These are phyloP conservation scores for Capromys pilorides DNA, from an alignment of 2,797 vertebrate species.

Conservation along the genomic window DNA sequence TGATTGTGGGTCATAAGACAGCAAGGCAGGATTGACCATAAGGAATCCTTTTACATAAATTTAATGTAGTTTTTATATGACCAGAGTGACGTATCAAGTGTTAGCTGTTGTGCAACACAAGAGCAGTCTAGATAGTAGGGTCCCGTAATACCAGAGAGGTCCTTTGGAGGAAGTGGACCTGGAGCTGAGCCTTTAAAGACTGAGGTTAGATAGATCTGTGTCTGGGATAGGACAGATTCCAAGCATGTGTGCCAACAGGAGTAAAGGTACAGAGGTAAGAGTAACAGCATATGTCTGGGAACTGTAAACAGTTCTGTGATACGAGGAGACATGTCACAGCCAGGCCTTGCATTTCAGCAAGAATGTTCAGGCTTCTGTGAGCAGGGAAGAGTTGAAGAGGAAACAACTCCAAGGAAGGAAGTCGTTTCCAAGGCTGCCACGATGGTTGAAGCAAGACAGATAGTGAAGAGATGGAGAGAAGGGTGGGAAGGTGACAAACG, in stretches of 20 bases:
- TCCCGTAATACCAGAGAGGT: background rate
- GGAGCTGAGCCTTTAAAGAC: background rate
- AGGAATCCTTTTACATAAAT: background rate
- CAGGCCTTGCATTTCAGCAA: background rate
- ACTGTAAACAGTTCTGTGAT: background rate
- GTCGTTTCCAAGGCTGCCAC: background rate
- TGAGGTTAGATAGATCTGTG: background rate
- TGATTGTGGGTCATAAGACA: background rate
- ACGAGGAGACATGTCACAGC: background rate
- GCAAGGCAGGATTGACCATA: background rate
- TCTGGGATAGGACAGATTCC: background rate
- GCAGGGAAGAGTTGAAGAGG: background rate
- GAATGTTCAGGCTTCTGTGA: background rate
- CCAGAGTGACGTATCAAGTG: background rate
- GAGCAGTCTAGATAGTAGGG: background rate
- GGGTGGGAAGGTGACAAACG: background rate
- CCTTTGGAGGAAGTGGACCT: background rate
- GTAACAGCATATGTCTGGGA: accelerated
- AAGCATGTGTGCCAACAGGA: background rate
- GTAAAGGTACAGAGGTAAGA: background rate
- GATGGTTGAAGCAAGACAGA: background rate
- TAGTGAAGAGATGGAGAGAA: background rate
- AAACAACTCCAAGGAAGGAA: background rate
- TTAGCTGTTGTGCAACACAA: background rate
- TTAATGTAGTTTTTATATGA: background rate